Evolutionary conservation across 2,888 invertebrate genomes (phyloP).

Genomic region (Pammene fasciana): DNA sequence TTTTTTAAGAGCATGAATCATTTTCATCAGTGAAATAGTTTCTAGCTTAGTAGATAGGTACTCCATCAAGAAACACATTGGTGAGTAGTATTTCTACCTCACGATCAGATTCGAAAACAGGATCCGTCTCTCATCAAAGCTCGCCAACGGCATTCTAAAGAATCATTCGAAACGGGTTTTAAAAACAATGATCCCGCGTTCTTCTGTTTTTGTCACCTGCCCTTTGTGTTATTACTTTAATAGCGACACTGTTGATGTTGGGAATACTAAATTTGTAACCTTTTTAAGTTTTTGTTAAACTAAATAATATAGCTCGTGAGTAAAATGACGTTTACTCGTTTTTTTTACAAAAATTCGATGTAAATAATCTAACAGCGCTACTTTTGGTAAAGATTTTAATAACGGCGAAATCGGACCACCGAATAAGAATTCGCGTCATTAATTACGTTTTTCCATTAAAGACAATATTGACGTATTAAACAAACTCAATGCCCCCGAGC

Average conservation of each 20-base stretch:
- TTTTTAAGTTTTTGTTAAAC: constrained; percentile 3
- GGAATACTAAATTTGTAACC: constrained; percentile 30
- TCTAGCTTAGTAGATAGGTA: neutral
- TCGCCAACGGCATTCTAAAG: constrained; percentile 41
- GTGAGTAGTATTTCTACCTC: constrained; percentile 25
- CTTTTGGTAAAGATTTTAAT: neutral
- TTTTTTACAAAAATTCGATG: too few species aligned
- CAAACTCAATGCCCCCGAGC: constrained; percentile 30
- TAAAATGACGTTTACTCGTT: neutral
- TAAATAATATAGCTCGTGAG: constrained; percentile 1
- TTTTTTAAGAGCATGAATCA: too few species aligned
- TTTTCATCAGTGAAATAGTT: too few species aligned
- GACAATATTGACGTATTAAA: constrained; percentile 37
- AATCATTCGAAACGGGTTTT: constrained; percentile 40
- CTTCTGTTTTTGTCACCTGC: constrained; percentile 41
- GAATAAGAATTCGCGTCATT: constrained; percentile 31
- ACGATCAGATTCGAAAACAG: constrained; percentile 35
- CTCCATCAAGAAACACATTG: neutral
- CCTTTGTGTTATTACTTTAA: constrained; percentile 40
- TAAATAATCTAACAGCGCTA: too few species aligned
- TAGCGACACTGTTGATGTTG: constrained; percentile 35
- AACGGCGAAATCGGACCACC: constrained; percentile 23
- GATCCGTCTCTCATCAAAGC: constrained; percentile 39
- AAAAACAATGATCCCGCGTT: constrained; percentile 41
- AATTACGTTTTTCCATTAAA: constrained; percentile 35